phyloP scores from a whole-genome alignment of 64 coral and sea anemone genomes.

The Pachyseris speciosa region DNA sequence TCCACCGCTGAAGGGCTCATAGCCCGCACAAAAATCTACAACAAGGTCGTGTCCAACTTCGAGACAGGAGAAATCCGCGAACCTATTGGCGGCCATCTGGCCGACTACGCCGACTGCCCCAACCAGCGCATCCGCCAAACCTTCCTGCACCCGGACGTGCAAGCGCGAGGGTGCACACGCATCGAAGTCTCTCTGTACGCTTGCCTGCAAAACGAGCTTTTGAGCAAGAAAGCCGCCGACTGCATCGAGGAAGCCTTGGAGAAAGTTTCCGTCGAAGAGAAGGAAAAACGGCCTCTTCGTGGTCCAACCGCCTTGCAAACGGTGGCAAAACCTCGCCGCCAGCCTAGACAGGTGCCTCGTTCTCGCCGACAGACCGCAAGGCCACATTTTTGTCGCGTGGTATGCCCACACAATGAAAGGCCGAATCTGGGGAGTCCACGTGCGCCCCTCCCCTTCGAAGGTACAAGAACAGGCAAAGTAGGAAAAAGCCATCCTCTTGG shows the following conservation, averaged over 20 bases:
- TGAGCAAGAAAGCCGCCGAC: background rate
- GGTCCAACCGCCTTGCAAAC: background rate
- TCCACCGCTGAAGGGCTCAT: no score
- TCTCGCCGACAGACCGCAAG: background rate
- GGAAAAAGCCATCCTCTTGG: no score
- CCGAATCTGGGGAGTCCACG: background rate
- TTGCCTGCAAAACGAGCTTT: background rate
- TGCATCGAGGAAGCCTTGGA: background rate
- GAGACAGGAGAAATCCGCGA: no score
- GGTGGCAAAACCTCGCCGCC: background rate
- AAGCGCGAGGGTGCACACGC: background rate
- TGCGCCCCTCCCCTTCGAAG: background rate
- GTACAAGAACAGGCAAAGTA: background rate
- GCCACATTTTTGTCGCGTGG: background rate
- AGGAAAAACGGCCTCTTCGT: background rate
- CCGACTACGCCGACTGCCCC: no score
- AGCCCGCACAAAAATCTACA: no score
- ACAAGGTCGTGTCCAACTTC: no score
- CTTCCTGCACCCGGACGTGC: constrained; percentile 1
- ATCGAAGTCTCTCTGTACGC: constrained; percentile 16
- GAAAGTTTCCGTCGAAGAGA: background rate
- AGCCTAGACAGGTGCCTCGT: background rate
- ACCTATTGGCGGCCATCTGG: constrained; percentile 9
- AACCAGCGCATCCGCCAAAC: background rate
- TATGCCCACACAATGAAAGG: background rate